These are phyloP conservation scores for Neria commutata DNA, from an alignment of 2,888 invertebrate species.

Conservation along the genomic window DNA sequence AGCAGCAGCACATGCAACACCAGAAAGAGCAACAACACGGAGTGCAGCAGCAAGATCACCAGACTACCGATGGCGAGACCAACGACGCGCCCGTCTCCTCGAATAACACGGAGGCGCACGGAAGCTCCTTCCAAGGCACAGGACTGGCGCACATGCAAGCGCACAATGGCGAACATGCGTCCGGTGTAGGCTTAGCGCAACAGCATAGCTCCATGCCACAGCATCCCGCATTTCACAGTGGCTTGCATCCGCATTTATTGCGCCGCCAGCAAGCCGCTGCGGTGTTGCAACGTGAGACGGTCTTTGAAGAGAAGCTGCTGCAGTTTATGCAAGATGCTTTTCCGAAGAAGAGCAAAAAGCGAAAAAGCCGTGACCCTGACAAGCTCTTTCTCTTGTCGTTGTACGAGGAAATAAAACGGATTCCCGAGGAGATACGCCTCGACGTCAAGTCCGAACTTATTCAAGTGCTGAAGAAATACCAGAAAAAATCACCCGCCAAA, in stretches of 20 bases:
- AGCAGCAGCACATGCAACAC: slow-evolving; percentile 52
- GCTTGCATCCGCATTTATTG: slow-evolving; percentile 53
- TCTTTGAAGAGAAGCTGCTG: slow-evolving; percentile 56
- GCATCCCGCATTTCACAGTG: slow-evolving; percentile 54
- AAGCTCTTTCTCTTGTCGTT: slow-evolving; percentile 56
- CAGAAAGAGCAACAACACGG: slow-evolving; percentile 49
- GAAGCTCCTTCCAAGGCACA: slow-evolving; percentile 48
- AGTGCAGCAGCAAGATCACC: slow-evolving; percentile 51
- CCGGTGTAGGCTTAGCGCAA: slow-evolving; percentile 40
- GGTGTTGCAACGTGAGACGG: slow-evolving; percentile 50
- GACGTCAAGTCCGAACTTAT: slow-evolving; percentile 58
- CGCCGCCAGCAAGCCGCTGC: slow-evolving; percentile 48
- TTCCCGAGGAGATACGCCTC: slow-evolving; percentile 56
- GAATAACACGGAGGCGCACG: slow-evolving; percentile 46
- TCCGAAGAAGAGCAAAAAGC: slow-evolving; percentile 57
- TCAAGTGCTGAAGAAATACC: slow-evolving; percentile 57
- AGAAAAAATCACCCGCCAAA: slow-evolving; percentile 53
- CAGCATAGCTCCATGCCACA: slow-evolving; percentile 49
- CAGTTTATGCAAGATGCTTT: slow-evolving; percentile 60
- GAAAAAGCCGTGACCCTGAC: slow-evolving; percentile 58
- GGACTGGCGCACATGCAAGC: slow-evolving; percentile 48
- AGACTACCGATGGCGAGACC: slow-evolving; percentile 55
- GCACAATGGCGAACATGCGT: slow-evolving; percentile 47
- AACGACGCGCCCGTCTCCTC: slow-evolving; percentile 56
- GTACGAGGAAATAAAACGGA: slow-evolving; percentile 57